Percentiles rank a stretch among this genome's conserved stretches.
phyloP scores from a whole-genome alignment of 1,140 invertebrate genomes.

The Globodera rostochiensis region DNA sequence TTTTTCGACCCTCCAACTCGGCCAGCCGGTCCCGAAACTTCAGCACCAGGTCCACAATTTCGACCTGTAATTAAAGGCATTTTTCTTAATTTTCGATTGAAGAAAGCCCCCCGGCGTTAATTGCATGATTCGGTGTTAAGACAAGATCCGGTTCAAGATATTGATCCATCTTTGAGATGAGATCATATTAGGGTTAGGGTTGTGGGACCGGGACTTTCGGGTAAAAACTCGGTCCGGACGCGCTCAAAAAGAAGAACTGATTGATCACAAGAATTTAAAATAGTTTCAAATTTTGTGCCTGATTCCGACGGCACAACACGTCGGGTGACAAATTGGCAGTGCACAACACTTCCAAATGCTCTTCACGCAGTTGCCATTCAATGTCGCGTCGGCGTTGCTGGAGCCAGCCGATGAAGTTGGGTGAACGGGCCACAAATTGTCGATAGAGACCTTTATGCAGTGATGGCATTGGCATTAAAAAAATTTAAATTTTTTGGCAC shows the following conservation, averaged over 20 bases:
- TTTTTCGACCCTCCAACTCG: slow-evolving; percentile 30
- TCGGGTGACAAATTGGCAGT: slow-evolving; percentile 51
- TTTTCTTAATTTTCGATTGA: too few relatives aligned
- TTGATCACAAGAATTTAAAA: too few relatives aligned
- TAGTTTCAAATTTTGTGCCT: slow-evolving; percentile 30
- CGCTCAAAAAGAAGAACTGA: too few relatives aligned
- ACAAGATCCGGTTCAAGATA: too few relatives aligned
- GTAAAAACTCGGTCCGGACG: too few relatives aligned
- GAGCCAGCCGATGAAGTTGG: slow-evolving; percentile 63
- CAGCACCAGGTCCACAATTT: slow-evolving; percentile 61
- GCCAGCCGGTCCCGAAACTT: slow-evolving; percentile 35
- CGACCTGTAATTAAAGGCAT: slow-evolving; percentile 38
- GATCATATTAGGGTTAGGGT: too few relatives aligned
- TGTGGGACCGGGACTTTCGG: too few relatives aligned
- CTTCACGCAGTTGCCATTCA: slow-evolving; percentile 47
- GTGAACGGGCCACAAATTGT: slow-evolving; percentile 47
- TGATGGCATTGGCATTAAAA: neutral
- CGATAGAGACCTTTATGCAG: slow-evolving; percentile 46
- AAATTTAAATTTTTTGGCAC: slow-evolving; percentile 50
- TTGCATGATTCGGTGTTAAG: too few relatives aligned
- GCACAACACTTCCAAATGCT: slow-evolving; percentile 60
- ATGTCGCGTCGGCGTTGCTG: slow-evolving; percentile 48
- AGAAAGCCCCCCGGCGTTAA: too few relatives aligned
- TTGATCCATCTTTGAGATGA: too few relatives aligned
- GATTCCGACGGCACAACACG: slow-evolving; percentile 43